phyloP scores from a whole-genome alignment of 2,113 vertebrate species.

The Mesembrinibis cayennensis region DNA sequence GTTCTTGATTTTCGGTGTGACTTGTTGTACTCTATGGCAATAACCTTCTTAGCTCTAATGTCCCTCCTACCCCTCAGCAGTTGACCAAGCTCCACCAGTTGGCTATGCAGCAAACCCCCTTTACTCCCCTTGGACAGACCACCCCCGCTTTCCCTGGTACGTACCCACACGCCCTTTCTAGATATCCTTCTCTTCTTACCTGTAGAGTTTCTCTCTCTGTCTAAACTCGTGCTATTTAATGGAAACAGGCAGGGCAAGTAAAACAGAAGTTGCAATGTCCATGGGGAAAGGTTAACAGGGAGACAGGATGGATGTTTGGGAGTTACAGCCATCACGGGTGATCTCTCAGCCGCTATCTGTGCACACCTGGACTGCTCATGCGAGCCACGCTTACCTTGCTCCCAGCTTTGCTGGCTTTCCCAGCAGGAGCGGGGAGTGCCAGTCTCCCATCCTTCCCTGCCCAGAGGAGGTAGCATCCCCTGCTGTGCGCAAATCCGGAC shows the following conservation, averaged over 20 bases:
- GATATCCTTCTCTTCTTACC: constrained; percentile 87
- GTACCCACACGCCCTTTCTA: constrained; percentile 92
- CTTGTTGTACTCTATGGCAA: constrained; percentile 87
- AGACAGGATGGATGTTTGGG: background rate
- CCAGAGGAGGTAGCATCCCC: background rate
- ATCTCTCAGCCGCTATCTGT: background rate
- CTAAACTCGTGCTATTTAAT: constrained; percentile 42
- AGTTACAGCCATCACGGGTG: accelerated
- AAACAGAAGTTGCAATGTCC: background rate
- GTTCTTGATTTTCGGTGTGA: constrained; percentile 85
- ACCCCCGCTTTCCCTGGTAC: constrained; percentile 99
- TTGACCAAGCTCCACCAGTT: constrained; percentile 99
- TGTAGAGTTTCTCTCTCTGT: constrained; percentile 81
- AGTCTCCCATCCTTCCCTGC: background rate
- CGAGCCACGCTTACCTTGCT: background rate
- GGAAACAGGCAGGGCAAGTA: background rate
- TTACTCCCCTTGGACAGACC: constrained; percentile 99
- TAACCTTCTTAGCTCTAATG: constrained; percentile 98
- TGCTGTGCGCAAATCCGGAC: accelerated
- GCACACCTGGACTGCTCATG: background rate
- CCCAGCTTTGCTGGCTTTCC: background rate
- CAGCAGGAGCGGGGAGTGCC: background rate
- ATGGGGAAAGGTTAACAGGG: background rate
- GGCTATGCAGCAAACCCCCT: constrained; percentile 99
- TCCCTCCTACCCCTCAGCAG: constrained; percentile 99